A percentile compares a stretch with the other conserved stretches of the same genome.
Evolutionary conservation across 2,888 invertebrate genomes (phyloP).

Genomic region (Ophion slaviceki): DNA sequence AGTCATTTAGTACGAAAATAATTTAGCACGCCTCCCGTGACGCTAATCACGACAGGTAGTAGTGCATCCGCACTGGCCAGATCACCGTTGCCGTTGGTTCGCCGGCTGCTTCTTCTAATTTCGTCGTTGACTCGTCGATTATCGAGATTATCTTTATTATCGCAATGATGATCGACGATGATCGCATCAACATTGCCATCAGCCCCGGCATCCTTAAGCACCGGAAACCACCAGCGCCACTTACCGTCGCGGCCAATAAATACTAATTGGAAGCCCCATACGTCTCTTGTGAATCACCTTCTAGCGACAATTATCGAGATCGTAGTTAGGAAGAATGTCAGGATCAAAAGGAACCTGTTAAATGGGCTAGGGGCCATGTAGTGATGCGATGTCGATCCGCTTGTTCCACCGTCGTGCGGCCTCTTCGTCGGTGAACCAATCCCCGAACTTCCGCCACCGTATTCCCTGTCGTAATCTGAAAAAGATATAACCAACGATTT

Average conservation of each 20-base stretch:
- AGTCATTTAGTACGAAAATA: conserved; percentile 81
- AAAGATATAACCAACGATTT: conserved; percentile 69
- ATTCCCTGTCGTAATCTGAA: conserved; percentile 79
- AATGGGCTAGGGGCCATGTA: neutral
- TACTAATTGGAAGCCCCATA: conserved; percentile 81
- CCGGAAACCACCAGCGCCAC: conserved; percentile 38
- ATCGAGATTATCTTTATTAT: neutral
- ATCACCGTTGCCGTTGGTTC: conserved; percentile 38
- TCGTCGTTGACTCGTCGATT: conserved; percentile 18
- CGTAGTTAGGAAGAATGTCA: conserved; percentile 75
- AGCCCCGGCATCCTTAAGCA: conserved; percentile 4
- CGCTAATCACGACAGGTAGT: conserved; percentile 58
- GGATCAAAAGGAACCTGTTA: conserved; percentile 70
- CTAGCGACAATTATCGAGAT: conserved; percentile 75
- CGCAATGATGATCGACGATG: neutral
- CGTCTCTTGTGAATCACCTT: conserved; percentile 78
- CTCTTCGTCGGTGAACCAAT: conserved; percentile 74
- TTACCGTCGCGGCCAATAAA: conserved; percentile 71
- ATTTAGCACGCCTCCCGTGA: conserved; percentile 74
- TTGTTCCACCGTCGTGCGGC: conserved; percentile 68
- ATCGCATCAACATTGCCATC: neutral
- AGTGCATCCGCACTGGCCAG: conserved; percentile 40
- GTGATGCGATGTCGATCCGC: conserved; percentile 45
- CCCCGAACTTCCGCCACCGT: conserved; percentile 63
- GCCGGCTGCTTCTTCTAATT: neutral